phyloP scores from a whole-genome alignment of 1,140 invertebrate species.

The Homarus americanus region DNA sequence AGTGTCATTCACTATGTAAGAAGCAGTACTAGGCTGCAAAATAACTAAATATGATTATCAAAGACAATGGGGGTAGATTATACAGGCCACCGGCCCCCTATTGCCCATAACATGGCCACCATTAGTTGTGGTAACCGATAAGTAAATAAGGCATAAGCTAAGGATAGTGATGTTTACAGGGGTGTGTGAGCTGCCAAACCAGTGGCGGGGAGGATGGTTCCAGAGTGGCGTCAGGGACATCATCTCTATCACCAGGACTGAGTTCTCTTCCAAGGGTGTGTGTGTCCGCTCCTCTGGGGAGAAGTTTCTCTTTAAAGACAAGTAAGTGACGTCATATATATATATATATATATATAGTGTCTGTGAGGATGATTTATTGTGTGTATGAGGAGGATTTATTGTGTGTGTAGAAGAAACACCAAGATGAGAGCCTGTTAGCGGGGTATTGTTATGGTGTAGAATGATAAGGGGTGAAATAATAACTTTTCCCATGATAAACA shows the following conservation, averaged over 20 bases:
- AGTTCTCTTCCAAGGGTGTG: slow-evolving; percentile 88
- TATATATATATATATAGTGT: background rate
- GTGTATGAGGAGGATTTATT: background rate
- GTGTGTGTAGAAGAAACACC: too few species aligned
- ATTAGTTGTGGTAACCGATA: background rate
- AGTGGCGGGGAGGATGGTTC: slow-evolving; percentile 91
- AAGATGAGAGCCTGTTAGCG: too few species aligned
- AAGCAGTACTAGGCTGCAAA: background rate
- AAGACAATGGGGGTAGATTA: background rate
- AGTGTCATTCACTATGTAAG: background rate
- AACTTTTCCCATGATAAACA: too few species aligned
- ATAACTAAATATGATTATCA: too few species aligned
- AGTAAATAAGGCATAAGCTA: background rate
- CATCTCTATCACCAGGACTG: slow-evolving; percentile 87
- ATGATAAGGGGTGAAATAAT: too few species aligned
- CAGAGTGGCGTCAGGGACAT: slow-evolving; percentile 89
- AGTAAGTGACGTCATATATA: slow-evolving; percentile 29
- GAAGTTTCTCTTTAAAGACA: slow-evolving; percentile 88
- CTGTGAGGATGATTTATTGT: background rate
- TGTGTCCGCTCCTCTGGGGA: slow-evolving; percentile 89
- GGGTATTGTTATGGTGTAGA: too few species aligned
- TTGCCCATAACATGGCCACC: background rate
- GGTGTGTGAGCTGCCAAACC: slow-evolving; percentile 85
- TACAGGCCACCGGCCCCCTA: background rate
- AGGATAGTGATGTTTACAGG: slow-evolving; percentile 38